Evolutionary conservation across 2,113 vertebrate genomes (phyloP).

Genomic region (Tonatia bakeri): DNA sequence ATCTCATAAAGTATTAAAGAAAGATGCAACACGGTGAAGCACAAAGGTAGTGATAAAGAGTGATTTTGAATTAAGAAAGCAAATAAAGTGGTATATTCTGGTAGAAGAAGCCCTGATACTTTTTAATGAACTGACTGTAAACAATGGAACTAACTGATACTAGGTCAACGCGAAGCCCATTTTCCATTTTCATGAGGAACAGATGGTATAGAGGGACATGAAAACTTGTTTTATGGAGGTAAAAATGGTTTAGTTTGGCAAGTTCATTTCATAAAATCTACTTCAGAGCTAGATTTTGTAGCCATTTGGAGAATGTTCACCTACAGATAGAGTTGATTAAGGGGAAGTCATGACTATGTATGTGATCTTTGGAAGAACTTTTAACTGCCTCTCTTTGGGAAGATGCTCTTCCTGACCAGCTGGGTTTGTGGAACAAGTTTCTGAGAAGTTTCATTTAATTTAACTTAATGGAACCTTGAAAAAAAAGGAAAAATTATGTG

Average conservation of each 20-base stretch:
- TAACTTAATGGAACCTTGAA: not conserved
- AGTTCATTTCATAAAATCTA: constrained; percentile 47
- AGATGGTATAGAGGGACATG: constrained; percentile 60
- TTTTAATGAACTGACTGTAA: constrained; percentile 38
- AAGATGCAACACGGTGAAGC: not conserved
- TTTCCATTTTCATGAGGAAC: constrained; percentile 68
- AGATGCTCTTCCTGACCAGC: not conserved
- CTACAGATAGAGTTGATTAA: constrained; percentile 17
- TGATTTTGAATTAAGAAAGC: not conserved
- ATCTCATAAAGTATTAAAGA: not conserved
- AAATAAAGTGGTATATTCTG: not conserved
- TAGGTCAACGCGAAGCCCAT: constrained; percentile 55
- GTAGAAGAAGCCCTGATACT: not conserved
- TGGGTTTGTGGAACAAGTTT: not conserved
- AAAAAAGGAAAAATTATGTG: not conserved
- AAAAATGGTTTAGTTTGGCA: constrained; percentile 56
- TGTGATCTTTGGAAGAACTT: not conserved
- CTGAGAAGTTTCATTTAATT: constrained; percentile 9
- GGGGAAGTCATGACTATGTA: not conserved
- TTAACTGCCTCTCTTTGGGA: not conserved
- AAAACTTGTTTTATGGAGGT: constrained; percentile 49
- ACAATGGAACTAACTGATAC: constrained; percentile 31
- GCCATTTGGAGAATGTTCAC: constrained; percentile 31
- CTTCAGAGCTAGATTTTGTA: constrained; percentile 20
- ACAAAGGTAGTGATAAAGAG: not conserved